phyloP scores from a whole-genome alignment of 1,140 invertebrate genomes.

The Brachionus plicatilis region DNA sequence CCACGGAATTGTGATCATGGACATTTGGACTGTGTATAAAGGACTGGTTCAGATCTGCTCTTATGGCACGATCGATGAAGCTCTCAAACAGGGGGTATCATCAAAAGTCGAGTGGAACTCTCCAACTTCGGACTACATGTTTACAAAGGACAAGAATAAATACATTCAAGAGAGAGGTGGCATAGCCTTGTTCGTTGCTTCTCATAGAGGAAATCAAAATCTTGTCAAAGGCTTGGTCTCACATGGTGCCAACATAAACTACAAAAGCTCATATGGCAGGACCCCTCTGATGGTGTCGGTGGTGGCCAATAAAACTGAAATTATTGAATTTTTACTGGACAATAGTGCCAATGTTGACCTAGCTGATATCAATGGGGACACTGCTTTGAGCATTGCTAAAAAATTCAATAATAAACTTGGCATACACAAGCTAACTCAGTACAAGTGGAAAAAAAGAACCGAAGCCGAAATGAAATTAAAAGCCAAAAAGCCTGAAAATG shows the following conservation, averaged over 20 bases:
- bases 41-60: not conserved
- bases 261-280: constrained; percentile 18
- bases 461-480: constrained; percentile 28
- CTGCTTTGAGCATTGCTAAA: constrained; percentile 32
- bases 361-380: constrained; percentile 10
- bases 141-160: not conserved
- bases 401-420: constrained; percentile 38
- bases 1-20: constrained; percentile 8
- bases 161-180: constrained; percentile 36
- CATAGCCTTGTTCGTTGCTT: constrained; percentile 21
- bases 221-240: not conserved
- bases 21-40: constrained; percentile 23
- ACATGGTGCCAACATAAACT: constrained; percentile 26
- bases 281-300: constrained; percentile 30
- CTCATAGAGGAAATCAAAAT: constrained; percentile 25
- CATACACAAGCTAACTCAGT: constrained; percentile 25
- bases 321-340: constrained; percentile 20
- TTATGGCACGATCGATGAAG: constrained; percentile 6
- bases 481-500: not conserved
- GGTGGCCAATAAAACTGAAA: constrained; percentile 24
- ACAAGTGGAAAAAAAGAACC: constrained; percentile 34
- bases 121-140: constrained; percentile 40
- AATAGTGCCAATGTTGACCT: constrained; percentile 32
- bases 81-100: constrained; percentile 11
- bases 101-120: constrained; percentile 15